Percentiles rank a stretch among this genome's conserved stretches.
These are phyloP conservation scores for Microctenopoma stevenorrisi DNA, from an alignment of 2,797 vertebrate species.

Conservation along the genomic window DNA sequence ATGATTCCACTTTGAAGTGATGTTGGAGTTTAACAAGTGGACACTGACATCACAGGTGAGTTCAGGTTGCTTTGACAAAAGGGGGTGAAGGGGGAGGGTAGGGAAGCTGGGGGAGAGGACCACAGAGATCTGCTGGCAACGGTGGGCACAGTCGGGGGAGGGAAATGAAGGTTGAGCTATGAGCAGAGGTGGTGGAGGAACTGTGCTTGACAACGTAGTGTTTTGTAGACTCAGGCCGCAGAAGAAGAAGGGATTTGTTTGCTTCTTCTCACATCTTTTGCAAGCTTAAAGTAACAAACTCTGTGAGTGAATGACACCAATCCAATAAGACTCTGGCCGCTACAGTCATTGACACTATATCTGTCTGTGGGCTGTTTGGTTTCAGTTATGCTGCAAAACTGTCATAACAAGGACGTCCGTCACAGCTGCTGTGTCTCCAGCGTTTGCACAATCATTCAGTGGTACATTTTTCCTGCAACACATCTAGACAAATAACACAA, in stretches of 20 bases:
- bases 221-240: too few relatives aligned
- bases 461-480: slow-evolving; percentile 5
- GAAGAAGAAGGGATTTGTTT: not conserved
- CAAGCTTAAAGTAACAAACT: not conserved
- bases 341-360: slow-evolving; percentile 16
- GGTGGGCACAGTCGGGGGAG: too few relatives aligned
- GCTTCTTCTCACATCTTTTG: not conserved
- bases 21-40: too few relatives aligned
- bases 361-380: slow-evolving; percentile 1
- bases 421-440: slow-evolving; percentile 2
- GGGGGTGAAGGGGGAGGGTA: too few relatives aligned
- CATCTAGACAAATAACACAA: not conserved
- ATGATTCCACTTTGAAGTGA: too few relatives aligned
- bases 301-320: slow-evolving; percentile 1
- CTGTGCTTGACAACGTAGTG: too few relatives aligned
- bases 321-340: not conserved
- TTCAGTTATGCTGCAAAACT: slow-evolving; percentile 17
- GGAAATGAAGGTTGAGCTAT: too few relatives aligned
- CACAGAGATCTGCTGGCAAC: too few relatives aligned
- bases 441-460: not conserved
- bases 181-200: too few relatives aligned
- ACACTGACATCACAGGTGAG: too few relatives aligned
- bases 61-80: too few relatives aligned
- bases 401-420: slow-evolving; percentile 35
- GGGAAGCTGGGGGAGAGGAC: too few relatives aligned